Conservation (phyloP, 2,797 vertebrate genomes). For the Clarias fuscus region DNA sequence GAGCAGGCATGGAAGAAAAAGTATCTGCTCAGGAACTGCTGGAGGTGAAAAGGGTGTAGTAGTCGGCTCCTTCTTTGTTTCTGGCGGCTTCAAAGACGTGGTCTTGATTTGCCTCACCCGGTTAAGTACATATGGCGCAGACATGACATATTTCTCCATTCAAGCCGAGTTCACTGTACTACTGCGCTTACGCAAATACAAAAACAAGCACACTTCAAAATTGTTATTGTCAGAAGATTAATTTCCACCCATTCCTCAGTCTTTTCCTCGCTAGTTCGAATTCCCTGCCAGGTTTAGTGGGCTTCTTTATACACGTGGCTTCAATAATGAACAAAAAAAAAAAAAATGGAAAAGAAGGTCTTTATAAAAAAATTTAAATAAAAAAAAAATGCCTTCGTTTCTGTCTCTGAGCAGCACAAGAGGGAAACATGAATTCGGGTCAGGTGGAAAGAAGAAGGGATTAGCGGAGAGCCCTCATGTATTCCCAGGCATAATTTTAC, state of each 20-base stretch:
- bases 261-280: conserved; percentile 62
- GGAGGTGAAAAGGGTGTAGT: conserved; percentile 11
- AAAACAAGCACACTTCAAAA: conserved; percentile 58
- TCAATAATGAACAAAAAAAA: conserved; percentile 64
- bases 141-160: conserved; percentile 36
- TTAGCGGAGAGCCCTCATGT: conserved; percentile 68
- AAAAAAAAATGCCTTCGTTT: conserved; percentile 33
- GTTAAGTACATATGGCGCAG: conserved; percentile 35
- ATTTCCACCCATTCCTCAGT: conserved; percentile 46
- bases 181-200: conserved; percentile 56
- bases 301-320: conserved; percentile 72
- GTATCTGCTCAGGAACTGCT: conserved; percentile 29
- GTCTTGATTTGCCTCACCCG: conserved; percentile 36
- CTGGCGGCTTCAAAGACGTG: conserved; percentile 37
- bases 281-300: conserved; percentile 68
- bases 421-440: conserved; percentile 76
- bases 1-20: conserved; percentile 18
- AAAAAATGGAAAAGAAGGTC: not conserved
- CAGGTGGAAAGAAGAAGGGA: conserved; percentile 76
- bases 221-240: conserved; percentile 66
- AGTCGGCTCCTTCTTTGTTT: conserved; percentile 32
- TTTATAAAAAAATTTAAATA: not conserved
- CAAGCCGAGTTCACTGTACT: not conserved
- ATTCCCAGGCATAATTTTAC: conserved; percentile 72
- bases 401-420: conserved; percentile 58